Evolutionary conservation across 2,113 vertebrate genomes (phyloP).

Genomic region (Charina bottae): DNA sequence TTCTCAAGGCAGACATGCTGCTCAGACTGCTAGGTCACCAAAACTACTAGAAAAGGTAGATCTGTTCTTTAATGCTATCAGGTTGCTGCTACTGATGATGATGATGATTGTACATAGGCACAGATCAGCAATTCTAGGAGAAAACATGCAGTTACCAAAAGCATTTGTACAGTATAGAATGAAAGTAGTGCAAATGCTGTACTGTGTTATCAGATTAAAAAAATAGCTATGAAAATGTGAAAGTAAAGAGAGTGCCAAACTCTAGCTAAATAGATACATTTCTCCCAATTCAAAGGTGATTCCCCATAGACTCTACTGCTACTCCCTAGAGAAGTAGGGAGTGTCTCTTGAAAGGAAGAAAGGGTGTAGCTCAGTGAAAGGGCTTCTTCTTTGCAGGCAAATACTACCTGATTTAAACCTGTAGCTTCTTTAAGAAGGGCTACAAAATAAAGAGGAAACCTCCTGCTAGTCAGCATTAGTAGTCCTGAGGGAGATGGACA

Average conservation of each 20-base stretch:
- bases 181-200: not conserved
- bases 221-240: not conserved
- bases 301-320: not conserved
- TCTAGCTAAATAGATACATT: not conserved
- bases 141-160: not conserved
- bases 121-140: not conserved
- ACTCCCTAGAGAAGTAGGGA: not conserved
- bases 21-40: not conserved
- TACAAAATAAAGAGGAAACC: not conserved
- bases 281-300: not conserved
- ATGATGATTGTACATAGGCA: not conserved
- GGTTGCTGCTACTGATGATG: too few species aligned
- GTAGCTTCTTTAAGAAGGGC: not conserved
- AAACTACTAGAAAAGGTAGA: not conserved
- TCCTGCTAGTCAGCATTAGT: not conserved
- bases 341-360: not conserved
- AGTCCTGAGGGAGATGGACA: not conserved
- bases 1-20: not conserved
- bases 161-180: not conserved
- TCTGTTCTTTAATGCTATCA: not conserved
- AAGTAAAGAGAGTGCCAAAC: not conserved
- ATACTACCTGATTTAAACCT: not conserved
- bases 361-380: not conserved
- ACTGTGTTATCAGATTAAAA: not conserved
- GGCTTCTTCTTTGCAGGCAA: not conserved